phyloP scores from a whole-genome alignment of 92 coral and sea anemone genomes.

The Epizoanthus fatuus region DNA sequence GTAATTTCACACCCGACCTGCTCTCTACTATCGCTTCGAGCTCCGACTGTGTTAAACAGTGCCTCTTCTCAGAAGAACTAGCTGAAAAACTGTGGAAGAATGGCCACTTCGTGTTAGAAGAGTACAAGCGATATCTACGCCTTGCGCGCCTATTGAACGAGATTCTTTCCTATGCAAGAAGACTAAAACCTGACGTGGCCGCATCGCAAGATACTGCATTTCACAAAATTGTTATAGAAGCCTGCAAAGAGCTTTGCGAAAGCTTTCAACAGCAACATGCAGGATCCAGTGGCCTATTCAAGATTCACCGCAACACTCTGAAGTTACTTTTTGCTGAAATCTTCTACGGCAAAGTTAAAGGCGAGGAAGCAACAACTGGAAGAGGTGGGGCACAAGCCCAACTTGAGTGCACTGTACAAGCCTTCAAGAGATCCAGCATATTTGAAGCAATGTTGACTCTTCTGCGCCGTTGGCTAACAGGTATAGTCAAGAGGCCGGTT shows the following conservation, averaged over 20 bases:
- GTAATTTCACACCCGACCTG: conserved; percentile 38
- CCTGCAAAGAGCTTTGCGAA: conserved; percentile 43
- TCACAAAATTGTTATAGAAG: conserved; percentile 40
- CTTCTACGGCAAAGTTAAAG: no score
- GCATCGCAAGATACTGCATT: conserved; percentile 5
- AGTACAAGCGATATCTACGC: conserved; percentile 41
- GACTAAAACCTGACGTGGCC: conserved; percentile 36
- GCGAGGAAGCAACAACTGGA: no score
- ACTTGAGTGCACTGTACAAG: no score
- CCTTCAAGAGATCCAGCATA: no score
- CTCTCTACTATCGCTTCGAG: conserved; percentile 28
- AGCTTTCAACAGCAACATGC: no score
- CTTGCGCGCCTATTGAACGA: conserved; percentile 68
- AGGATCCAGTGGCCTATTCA: no score
- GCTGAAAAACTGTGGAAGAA: background rate
- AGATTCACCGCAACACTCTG: no score
- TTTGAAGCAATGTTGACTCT: no score
- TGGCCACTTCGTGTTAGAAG: background rate
- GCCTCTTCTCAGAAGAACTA: conserved; percentile 42
- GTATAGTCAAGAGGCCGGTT: no score
- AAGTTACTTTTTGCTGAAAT: no score
- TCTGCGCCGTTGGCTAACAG: no score
- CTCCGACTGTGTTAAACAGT: conserved; percentile 33
- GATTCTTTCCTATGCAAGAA: conserved; percentile 29
- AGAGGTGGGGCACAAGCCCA: no score